These are phyloP conservation scores for Sphyrna mokarran DNA, from an alignment of 2,113 vertebrate species.

Conservation along the genomic window DNA sequence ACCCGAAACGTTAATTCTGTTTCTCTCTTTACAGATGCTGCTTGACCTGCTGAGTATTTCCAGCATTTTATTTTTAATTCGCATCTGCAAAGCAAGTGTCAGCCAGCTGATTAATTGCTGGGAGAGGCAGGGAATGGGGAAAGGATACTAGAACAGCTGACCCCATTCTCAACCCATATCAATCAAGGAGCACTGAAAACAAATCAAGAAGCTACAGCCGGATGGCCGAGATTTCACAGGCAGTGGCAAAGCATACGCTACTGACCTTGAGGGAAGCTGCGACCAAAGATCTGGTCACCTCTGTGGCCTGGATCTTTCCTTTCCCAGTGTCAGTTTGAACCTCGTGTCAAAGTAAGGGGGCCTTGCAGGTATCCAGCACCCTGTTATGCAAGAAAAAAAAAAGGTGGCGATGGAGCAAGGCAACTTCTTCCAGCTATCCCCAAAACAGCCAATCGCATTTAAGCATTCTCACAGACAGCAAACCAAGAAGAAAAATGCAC, in stretches of 20 bases:
- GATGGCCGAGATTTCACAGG: background rate
- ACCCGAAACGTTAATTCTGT: background rate
- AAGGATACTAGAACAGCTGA: background rate
- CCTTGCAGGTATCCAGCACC: background rate
- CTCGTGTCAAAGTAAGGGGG: background rate
- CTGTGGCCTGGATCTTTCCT: background rate
- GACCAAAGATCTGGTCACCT: background rate
- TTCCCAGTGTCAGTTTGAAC: background rate
- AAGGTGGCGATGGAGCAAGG: too few species aligned
- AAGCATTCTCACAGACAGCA: background rate
- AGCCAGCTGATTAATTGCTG: background rate
- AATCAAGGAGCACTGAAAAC: background rate
- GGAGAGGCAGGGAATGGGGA: background rate
- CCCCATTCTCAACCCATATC: background rate
- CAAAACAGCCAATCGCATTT: background rate
- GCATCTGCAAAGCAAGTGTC: background rate
- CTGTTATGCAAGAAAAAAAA: too few species aligned
- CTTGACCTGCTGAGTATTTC: background rate
- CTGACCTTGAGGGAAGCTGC: background rate
- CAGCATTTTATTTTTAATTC: background rate
- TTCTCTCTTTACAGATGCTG: background rate
- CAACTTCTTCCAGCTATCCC: too few species aligned
- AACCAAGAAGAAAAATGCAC: too few species aligned
- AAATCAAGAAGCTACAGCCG: too few species aligned
- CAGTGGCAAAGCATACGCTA: background rate